Base-by-base conservation (phyloP, 2,113 vertebrate genomes). In the Chaetops frenatus region DNA sequence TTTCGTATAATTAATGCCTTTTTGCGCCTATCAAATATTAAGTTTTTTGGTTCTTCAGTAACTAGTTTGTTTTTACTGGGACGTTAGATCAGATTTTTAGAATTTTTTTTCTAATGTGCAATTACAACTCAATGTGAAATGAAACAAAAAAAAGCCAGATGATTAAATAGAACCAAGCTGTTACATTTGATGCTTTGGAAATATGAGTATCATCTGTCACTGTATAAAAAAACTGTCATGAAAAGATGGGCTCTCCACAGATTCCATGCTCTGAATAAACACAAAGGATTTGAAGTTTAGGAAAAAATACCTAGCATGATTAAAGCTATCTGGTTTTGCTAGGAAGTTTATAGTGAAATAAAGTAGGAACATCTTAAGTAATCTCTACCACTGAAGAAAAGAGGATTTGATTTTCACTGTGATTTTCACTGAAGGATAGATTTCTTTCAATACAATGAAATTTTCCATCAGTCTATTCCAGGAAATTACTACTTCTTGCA, bases 181-280 rank as follows among this genome's bases (percentile, higher is more conserved):
- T 93, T 87, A 66, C 22, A 44, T 81, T 86, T 83, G 74, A 44
- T 79, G 57, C 48, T 86, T 84, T 91, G 60, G 66, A 94, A 83
- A 67, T 81, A 87, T 14, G 80, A 95, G 85, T 69, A 90, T 96
- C 94, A 96, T 95, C 89, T 97, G 89, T 50, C 54, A 88, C 54
- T 86, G 28, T 33, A 69, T 38, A 81, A 84, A 90, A 94, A 94
- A 90, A 29, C 35, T 61, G 22, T 58, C 87, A 54, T 33, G 17
- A 88, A 27, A 56, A 93, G 62, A 86, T 65, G 38, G 48, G 29
- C 28, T 81, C 15, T 88, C 23, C 86, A 71, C 70, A 92, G 84
- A 80, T 9, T 61, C 15, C 33, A 54, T 40, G 27, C 36, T 67
- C 31, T 86, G 35, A 78, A 96, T 83, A 85, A 93, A 84, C 22